These are phyloP conservation scores for Pelobates cultripes DNA, from an alignment of 2,797 vertebrate genomes.

Conservation along the genomic window DNA sequence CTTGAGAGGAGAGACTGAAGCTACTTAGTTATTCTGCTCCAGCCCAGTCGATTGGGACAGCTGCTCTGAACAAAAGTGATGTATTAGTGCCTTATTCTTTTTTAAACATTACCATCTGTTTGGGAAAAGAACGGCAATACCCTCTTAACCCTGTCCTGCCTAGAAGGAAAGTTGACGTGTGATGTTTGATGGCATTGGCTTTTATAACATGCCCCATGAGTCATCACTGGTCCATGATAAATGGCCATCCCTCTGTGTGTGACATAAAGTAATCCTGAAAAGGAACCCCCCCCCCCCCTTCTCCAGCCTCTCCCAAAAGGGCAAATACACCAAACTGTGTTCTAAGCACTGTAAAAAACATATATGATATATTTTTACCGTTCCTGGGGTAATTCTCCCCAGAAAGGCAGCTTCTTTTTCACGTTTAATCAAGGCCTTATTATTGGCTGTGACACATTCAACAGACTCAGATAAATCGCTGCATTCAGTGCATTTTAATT, in stretches of 20 bases:
- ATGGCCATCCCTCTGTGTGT: not conserved
- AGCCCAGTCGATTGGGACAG: slow-evolving; percentile 34
- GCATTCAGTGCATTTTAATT: too few species aligned
- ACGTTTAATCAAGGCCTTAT: not conserved
- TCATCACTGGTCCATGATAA: not conserved
- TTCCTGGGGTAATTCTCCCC: not conserved
- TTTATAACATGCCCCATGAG: not conserved
- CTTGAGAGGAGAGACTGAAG: slow-evolving; percentile 1
- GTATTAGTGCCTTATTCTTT: slow-evolving; percentile 45
- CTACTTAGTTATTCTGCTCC: not conserved
- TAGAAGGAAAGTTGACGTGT: not conserved
- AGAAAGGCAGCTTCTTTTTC: not conserved
- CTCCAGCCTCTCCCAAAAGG: not conserved
- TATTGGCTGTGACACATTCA: not conserved
- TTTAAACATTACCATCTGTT: slow-evolving; percentile 54
- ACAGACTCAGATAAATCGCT: not conserved
- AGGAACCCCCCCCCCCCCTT: not conserved
- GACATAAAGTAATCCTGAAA: not conserved
- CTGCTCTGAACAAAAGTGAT: slow-evolving; percentile 39
- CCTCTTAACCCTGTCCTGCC: slow-evolving; percentile 21
- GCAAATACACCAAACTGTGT: not conserved
- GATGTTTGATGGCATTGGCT: not conserved
- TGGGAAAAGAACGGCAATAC: slow-evolving; percentile 12
- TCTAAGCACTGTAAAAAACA: not conserved
- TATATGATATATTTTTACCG: not conserved